phyloP scores from a whole-genome alignment of 1,140 invertebrate species.

The Heliconius congener region DNA sequence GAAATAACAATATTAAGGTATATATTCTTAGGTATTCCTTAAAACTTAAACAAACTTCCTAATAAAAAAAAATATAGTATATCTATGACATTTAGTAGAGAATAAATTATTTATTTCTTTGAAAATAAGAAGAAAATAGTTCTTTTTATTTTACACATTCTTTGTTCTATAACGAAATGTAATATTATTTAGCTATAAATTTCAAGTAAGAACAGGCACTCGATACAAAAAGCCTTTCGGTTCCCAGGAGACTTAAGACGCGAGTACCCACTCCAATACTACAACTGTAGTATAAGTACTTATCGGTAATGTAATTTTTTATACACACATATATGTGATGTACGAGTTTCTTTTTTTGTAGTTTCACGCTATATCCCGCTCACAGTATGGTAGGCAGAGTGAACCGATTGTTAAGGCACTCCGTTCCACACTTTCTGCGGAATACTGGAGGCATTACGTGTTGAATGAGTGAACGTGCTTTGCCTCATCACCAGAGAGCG shows the following conservation, averaged over 20 bases:
- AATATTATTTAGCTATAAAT: slow-evolving; percentile 8
- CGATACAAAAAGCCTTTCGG: neutral
- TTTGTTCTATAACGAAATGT: neutral
- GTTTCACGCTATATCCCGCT: too few species aligned
- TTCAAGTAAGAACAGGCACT: neutral
- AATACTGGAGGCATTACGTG: too few species aligned
- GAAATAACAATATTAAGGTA: too few species aligned
- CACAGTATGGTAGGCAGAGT: too few species aligned
- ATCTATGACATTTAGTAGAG: neutral
- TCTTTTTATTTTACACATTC: neutral
- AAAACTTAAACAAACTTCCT: too few species aligned
- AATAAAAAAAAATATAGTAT: neutral
- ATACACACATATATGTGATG: too few species aligned
- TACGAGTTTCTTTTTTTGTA: too few species aligned
- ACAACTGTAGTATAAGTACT: neutral
- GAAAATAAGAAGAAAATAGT: neutral
- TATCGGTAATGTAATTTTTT: neutral
- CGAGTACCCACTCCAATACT: neutral
- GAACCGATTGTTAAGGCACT: too few species aligned
- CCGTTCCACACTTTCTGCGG: too few species aligned
- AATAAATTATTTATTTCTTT: neutral
- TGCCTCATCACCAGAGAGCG: too few species aligned
- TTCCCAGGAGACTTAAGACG: neutral
- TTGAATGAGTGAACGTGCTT: too few species aligned
- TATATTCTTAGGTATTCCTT: too few species aligned